Base-by-base conservation (phyloP, 1,140 invertebrate genomes). In the Trachymyrmex cornetzi region DNA sequence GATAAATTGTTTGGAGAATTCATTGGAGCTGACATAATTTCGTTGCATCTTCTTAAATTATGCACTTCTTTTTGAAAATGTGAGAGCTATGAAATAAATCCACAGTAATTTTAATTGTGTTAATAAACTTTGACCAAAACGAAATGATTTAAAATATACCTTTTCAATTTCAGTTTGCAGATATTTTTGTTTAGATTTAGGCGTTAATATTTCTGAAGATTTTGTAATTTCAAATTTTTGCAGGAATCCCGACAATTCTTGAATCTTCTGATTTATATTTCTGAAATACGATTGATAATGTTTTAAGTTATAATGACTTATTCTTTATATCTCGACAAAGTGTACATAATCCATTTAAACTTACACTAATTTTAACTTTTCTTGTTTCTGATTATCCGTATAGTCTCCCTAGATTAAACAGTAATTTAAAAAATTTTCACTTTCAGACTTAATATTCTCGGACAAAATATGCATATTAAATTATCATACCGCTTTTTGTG, bases 231-330 rank as follows among this genome's bases (percentile, higher is more conserved):
- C 59, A 7, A 93, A 72, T 6, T 86, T 50, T 61, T 87, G 85
- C 7, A 93, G 30, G 2, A 89, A 91, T 69, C 85, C 77, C 19
- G 86, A 80, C 5, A 93, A 63, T 38, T 93, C 89, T 0, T 77
- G 63, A 50, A 93, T 90, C 67, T 85, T 91, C 12, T 82, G 69
- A 61, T 93, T 91, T 72, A 93, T 91, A 77, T 93, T 87, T 48
- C 92, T 93, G 63, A 44, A 91, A 90, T 27, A 27, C 6, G n/a
- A n/a, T 14, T 3, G 22, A 22, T 38, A 57, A 61, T 24, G 0
- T 71, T 79, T 63, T 14, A 16, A 57, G 55, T 63, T 55, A 2
- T 7, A 34, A 59, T 64, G 11, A 19, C n/a, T 38, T 67, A 22
- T 67, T 9, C 9, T 38, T 66, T 48, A 48, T 71, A 38, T 69